Evolutionary conservation across 1,140 invertebrate species (phyloP), one percentile per base, ranked within the genome.

Genomic region (Ceratoteleas bidentatus): DNA sequence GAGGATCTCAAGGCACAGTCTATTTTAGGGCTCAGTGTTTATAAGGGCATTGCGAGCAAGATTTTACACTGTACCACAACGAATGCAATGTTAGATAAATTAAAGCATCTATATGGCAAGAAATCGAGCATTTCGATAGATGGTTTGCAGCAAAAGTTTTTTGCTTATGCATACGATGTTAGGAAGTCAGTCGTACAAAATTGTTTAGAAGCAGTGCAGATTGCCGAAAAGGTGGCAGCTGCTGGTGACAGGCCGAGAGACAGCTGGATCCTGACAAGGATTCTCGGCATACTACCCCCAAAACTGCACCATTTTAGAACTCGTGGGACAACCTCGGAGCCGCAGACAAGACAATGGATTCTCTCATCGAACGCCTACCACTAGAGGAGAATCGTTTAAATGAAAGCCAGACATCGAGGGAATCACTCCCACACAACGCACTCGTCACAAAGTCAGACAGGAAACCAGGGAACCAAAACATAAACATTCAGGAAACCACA

Each of bases 221-320:
- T 53, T 32, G 64, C 73, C 0, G 70, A 84, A 45, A 57, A 82
- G 14, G 52, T 84, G 38, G 7, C 10, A 16, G 36, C 65, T 32
- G 62, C 64, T 47, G 78, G 65, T 45, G 69, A 85, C 43, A 13
- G 43, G 34, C 40, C 83, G 0, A 81, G 72, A 45, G 85, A 83
- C 13, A 57, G 16, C 2, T 81, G 80, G 76, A 56, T 85, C 0
- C 75, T 84, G 60, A 70, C 68, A 15, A 66, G 79, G 61, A 84
- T 85, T 14, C 38, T 83, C 0, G 47, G 64, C 13, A 57, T 83
- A 10, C 43, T 84, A 16, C 83, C 80, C 7, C 40, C 73, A 3
- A 81, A 68, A 54, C 36, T 85, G 0, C 14, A 75, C 60, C 79
- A 83, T 33, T 84, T 85, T 49, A 14, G 79, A 33, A 74, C 81